Conservation (phyloP, 2,888 invertebrate genomes). For the Exocentrus adspersus region DNA sequence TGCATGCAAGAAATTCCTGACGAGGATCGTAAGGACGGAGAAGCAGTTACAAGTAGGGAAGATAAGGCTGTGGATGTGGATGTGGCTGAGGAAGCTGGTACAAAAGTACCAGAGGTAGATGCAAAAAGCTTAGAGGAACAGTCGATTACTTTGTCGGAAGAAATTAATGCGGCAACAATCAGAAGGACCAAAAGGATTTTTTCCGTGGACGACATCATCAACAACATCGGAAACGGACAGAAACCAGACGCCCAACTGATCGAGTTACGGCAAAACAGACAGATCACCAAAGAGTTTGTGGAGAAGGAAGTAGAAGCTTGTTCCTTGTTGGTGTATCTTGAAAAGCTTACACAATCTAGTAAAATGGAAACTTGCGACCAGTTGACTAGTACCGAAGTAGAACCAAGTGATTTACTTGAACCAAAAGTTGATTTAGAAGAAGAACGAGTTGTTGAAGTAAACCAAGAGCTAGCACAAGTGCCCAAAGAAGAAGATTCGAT, state of each 20-base stretch:
- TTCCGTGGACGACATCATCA: conserved; percentile 57
- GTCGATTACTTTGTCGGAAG: too few species aligned
- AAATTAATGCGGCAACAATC: neutral
- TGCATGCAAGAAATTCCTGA: too few species aligned
- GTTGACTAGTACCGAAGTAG: conserved; percentile 1
- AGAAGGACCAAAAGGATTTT: conserved; percentile 49
- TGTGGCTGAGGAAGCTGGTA: too few species aligned
- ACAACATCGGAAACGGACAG: conserved; percentile 46
- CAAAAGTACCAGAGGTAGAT: too few species aligned
- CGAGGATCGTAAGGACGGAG: too few species aligned
- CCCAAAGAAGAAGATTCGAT: neutral
- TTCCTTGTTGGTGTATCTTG: conserved; percentile 27
- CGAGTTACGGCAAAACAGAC: conserved; percentile 37
- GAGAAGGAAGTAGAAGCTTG: conserved; percentile 40
- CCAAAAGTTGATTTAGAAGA: neutral
- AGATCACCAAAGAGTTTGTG: conserved; percentile 40
- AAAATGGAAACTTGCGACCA: too few species aligned
- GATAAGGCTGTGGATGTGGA: too few species aligned
- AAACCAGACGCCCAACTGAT: conserved; percentile 16
- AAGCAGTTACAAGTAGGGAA: too few species aligned
- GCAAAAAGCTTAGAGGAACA: neutral
- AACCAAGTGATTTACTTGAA: neutral
- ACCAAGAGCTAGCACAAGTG: neutral
- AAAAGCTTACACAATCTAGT: neutral
- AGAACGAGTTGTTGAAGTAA: neutral